Conservation (phyloP, 2,888 invertebrate genomes). For the Spodoptera picta region DNA sequence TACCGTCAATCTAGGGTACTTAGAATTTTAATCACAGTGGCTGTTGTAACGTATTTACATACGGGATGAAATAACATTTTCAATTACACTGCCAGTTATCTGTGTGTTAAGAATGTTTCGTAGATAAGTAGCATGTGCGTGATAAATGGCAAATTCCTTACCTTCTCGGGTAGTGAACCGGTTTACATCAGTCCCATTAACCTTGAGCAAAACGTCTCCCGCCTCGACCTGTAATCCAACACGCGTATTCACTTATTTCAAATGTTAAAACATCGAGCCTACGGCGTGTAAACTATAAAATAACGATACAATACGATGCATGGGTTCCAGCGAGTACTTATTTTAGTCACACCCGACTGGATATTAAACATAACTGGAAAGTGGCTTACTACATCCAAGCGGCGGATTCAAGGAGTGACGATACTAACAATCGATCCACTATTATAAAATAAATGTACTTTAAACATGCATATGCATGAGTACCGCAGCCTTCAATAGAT, state of each 20-base stretch:
- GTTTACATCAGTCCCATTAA: conserved; percentile 97
- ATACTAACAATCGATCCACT: conserved; percentile 39
- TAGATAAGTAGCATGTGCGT: conserved; percentile 73
- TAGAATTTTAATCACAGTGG: conserved; percentile 60
- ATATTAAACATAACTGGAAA: conserved; percentile 32
- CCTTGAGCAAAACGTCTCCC: conserved; percentile 97
- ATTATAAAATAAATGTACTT: conserved; percentile 40
- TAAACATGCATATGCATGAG: conserved; percentile 37
- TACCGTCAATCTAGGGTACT: conserved; percentile 32
- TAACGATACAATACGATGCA: conserved; percentile 14
- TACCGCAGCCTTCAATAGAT: conserved; percentile 27
- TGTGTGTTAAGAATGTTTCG: conserved; percentile 61
- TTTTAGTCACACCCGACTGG: conserved; percentile 22
- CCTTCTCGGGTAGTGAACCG: conserved; percentile 98
- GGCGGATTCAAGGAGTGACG: conserved; percentile 33
- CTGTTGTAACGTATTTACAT: conserved; percentile 60
- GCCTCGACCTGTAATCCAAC: conserved; percentile 94
- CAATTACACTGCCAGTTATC: conserved; percentile 63
- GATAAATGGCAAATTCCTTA: conserved; percentile 87
- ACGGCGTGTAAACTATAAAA: conserved; percentile 5
- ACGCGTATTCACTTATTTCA: conserved; percentile 63
- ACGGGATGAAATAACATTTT: conserved; percentile 56
- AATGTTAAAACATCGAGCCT: conserved; percentile 48
- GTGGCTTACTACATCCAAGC: conserved; percentile 19
- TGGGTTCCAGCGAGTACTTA: conserved; percentile 6